Evolutionary conservation across 2,888 invertebrate species (phyloP).

Genomic region (Drosophila mimica): DNA sequence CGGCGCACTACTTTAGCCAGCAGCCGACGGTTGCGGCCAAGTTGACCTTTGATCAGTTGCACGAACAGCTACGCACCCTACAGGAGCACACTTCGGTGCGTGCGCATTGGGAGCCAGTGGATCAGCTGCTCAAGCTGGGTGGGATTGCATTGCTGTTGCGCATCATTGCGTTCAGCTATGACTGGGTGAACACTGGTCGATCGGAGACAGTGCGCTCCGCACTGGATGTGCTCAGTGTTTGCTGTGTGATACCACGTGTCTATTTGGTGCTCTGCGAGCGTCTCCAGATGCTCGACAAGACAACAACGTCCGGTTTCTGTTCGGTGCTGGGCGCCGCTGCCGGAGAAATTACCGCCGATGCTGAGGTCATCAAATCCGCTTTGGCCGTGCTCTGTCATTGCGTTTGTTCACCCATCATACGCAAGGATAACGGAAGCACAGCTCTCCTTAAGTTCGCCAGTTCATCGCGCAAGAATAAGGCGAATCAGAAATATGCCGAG

Average conservation of each 20-base stretch:
- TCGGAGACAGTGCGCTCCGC: conserved; percentile 93
- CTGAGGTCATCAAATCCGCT: conserved; percentile 96
- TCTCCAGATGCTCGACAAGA: conserved; percentile 91
- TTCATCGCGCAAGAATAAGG: conserved; percentile 85
- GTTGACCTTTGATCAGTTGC: conserved; percentile 91
- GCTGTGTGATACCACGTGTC: conserved; percentile 94
- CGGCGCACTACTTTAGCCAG: conserved; percentile 81
- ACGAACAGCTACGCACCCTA: conserved; percentile 93
- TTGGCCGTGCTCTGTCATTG: conserved; percentile 96
- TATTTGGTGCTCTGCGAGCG: conserved; percentile 90
- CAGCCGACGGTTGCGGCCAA: conserved; percentile 87
- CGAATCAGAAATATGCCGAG: conserved; percentile 89
- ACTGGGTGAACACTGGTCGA: conserved; percentile 92
- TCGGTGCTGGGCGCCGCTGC: conserved; percentile 94
- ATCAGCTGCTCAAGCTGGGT: conserved; percentile 93
- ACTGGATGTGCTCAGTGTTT: conserved; percentile 95
- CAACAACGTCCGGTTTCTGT: conserved; percentile 91
- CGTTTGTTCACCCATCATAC: conserved; percentile 94
- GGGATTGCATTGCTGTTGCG: conserved; percentile 93
- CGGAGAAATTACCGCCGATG: conserved; percentile 95
- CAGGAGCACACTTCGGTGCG: conserved; percentile 91
- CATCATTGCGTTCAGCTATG: conserved; percentile 94
- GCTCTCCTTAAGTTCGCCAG: conserved; percentile 72
- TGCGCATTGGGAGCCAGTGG: conserved; percentile 95
- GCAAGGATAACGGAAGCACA: conserved; percentile 71